These are phyloP conservation scores for Hippopotamus amphibius DNA, from an alignment of 2,113 vertebrate genomes.

Conservation along the genomic window DNA sequence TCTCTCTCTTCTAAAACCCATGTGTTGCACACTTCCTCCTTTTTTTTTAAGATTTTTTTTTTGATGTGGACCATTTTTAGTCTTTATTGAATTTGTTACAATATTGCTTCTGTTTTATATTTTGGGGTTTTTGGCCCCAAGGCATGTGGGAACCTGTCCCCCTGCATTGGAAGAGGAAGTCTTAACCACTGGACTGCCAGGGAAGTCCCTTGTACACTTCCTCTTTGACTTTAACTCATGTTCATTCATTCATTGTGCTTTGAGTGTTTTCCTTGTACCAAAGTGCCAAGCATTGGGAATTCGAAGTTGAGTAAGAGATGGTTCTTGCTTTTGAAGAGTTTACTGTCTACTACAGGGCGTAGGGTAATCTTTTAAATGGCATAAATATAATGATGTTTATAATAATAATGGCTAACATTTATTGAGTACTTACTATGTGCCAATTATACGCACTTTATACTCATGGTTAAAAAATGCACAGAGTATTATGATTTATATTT, in stretches of 20 bases:
- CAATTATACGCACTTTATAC: not conserved
- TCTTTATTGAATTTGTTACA: no score
- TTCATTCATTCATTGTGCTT: not conserved
- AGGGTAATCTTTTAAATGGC: not conserved
- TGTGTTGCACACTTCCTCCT: not conserved
- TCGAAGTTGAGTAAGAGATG: not conserved
- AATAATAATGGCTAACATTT: conserved; percentile 1
- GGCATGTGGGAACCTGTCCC: no score
- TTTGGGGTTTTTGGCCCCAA: no score
- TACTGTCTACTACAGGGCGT: not conserved
- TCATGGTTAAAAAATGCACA: not conserved
- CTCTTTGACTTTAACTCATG: not conserved
- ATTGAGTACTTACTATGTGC: not conserved
- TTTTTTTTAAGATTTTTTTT: no score
- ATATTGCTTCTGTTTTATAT: no score
- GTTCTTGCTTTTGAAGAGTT: not conserved
- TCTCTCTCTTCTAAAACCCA: not conserved
- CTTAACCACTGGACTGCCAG: no score
- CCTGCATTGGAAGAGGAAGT: no score
- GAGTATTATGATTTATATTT: not conserved
- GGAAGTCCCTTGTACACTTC: not conserved
- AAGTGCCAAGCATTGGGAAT: not conserved
- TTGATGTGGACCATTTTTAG: no score
- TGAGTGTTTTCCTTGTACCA: not conserved
- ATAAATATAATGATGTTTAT: conserved; percentile 6